phyloP scores from a whole-genome alignment of 2,113 vertebrate genomes.

The Silurus meridionalis region DNA sequence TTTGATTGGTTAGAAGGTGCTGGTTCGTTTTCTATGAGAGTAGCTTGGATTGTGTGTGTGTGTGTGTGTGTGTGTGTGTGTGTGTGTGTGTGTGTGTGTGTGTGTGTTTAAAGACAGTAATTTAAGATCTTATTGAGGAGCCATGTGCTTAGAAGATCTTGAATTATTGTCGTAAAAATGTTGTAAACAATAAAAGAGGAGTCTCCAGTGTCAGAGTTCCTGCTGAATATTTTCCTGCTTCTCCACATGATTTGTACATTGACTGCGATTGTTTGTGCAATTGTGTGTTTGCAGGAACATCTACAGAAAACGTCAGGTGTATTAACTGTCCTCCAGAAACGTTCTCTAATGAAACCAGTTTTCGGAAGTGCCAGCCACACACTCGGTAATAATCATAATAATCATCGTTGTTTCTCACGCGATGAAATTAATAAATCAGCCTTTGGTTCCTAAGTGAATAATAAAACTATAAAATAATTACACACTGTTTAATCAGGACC shows the following conservation, averaged over 20 bases:
- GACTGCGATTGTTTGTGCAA: neutral
- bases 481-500: neutral
- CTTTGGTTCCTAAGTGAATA: neutral
- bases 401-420: neutral
- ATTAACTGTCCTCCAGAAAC: constrained; percentile 48
- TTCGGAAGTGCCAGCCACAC: constrained; percentile 59
- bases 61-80: too few species aligned
- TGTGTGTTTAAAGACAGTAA: neutral
- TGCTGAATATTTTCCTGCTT: neutral
- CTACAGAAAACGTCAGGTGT: constrained; percentile 57
- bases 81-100: too few species aligned
- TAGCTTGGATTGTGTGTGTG: neutral
- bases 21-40: neutral
- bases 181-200: too few species aligned
- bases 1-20: neutral
- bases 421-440: neutral
- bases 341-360: constrained; percentile 62
- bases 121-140: neutral
- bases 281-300: constrained; percentile 57
- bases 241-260: neutral
- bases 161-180: too few species aligned
- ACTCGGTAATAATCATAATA: constrained; percentile 56
- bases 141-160: too few species aligned
- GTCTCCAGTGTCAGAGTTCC: neutral
- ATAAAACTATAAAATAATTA: neutral